phyloP scores from a whole-genome alignment of 1,140 invertebrate genomes.

The Nixonia krombeini region DNA sequence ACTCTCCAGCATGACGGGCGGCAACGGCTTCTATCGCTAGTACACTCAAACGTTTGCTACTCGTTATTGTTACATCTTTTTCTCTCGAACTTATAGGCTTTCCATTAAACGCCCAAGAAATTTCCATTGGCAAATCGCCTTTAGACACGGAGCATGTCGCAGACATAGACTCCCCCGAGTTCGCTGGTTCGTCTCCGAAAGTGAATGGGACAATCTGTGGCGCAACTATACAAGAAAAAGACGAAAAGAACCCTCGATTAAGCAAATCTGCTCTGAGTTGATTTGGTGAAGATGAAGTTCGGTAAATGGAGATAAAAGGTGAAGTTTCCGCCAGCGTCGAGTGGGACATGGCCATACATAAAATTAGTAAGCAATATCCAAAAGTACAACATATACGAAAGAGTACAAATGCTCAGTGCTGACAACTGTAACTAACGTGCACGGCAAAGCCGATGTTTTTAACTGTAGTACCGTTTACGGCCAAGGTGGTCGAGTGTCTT shows the following conservation, averaged over 20 bases:
- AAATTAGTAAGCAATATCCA: conserved; percentile 26
- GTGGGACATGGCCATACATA: conserved; percentile 5
- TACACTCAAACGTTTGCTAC: conserved; percentile 72
- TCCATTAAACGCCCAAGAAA: conserved; percentile 79
- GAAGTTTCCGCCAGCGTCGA: conserved; percentile 6
- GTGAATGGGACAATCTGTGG: conserved; percentile 77
- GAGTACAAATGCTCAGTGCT: conserved; percentile 21
- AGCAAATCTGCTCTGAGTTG: too few species aligned
- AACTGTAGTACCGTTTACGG: conserved; percentile 79
- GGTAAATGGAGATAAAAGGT: neutral
- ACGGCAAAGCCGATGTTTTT: conserved; percentile 11
- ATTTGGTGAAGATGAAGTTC: neutral
- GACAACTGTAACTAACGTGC: conserved; percentile 21
- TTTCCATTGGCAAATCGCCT: conserved; percentile 81
- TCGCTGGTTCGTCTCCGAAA: conserved; percentile 77
- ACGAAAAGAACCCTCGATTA: neutral
- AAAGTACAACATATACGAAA: conserved; percentile 24
- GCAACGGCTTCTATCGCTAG: conserved; percentile 75
- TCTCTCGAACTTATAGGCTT: conserved; percentile 48
- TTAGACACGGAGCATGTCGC: conserved; percentile 81
- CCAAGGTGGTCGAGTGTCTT: conserved; percentile 78
- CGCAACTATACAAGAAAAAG: conserved; percentile 70
- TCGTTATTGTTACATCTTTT: conserved; percentile 69
- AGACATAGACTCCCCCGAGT: conserved; percentile 79
- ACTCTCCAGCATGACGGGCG: conserved; percentile 76